Base-by-base conservation (phyloP, 2,113 vertebrate species). In the Ptilonorhynchus violaceus region DNA sequence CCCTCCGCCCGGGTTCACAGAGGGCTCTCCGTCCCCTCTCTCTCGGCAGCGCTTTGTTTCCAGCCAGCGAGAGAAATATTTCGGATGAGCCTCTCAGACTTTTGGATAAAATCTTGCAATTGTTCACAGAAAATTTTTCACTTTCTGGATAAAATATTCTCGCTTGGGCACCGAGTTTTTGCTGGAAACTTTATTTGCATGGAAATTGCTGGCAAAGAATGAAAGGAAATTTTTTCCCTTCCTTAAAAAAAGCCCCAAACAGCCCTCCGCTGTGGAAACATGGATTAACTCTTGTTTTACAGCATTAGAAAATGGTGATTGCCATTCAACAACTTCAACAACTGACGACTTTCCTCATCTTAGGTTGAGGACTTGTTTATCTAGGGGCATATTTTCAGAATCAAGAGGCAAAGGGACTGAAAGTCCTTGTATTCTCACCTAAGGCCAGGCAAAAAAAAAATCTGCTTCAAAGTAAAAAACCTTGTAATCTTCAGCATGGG, bases 191-290 rank as follows among this genome's bases (percentile, higher is more conserved):
- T 66, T 88, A 95, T 95, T 97, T 93, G 92, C 94, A 92, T 93
- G 90, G 95, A 95, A 95, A 95, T 95, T 74, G 78, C 85, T 97
- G 96, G 95, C 95, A 90, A 88, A 93, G 82, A 96, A 97, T 95
- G 85, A 96, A 97, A 97, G 72, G 91, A 92, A 55, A 93, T 86
- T 80, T 91, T 81, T 78, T 3, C 4, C 42, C 21, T 55, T 59
- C 20, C n/a, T 58, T 22, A 59, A 72, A 80, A 67, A 46, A 33
- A 17, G 7, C 10, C 52, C 25, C 42, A 73, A 90, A 81, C 49
- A 64, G 66, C 66, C 67, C 83, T 97, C 35, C 42, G 6, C 86
- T 89, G 86, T 96, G 89, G 91, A 92, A 96, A 92, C 68, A 68
- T 3, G 56, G 80, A 74, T 93, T 96, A 96, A 96, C 96, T 96